These are phyloP conservation scores for Sciaenops ocellatus DNA, from an alignment of 2,797 vertebrate species.

Conservation along the genomic window DNA sequence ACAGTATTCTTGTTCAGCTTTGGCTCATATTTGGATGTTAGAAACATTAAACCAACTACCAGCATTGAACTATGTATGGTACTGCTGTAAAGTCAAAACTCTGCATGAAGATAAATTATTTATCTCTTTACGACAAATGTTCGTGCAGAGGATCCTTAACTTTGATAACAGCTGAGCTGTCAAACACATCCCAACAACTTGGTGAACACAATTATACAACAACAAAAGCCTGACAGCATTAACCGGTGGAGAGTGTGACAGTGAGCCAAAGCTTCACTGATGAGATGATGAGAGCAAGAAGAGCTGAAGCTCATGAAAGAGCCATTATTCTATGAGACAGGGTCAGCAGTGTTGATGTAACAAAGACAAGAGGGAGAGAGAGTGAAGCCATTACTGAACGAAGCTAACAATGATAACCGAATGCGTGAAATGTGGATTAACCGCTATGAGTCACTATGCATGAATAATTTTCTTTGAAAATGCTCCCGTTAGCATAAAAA, in stretches of 20 bases:
- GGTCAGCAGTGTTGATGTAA: conserved; percentile 63
- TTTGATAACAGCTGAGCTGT: conserved; percentile 13
- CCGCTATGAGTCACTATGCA: background rate
- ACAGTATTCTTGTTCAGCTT: background rate
- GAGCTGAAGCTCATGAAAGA: conserved; percentile 63
- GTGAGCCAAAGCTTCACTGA: conserved; percentile 38
- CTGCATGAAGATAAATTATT: background rate
- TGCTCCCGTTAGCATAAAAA: background rate
- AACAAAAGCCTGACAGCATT: conserved; percentile 17
- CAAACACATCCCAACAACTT: conserved; percentile 21
- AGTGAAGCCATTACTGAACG: conserved; percentile 33
- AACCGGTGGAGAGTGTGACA: conserved; percentile 40
- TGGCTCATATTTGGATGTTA: background rate
- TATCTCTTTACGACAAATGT: background rate
- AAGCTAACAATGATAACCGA: conserved; percentile 17
- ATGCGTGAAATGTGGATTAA: background rate
- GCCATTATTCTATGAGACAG: conserved; percentile 65
- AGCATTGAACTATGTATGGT: background rate
- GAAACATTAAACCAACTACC: background rate
- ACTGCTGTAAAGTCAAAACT: background rate
- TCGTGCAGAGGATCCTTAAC: conserved; percentile 9
- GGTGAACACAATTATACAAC: conserved; percentile 21
- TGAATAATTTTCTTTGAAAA: background rate
- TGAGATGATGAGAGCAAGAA: conserved; percentile 45
- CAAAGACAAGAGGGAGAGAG: conserved; percentile 27